Percentiles rank a stretch among this genome's conserved stretches.
Conservation (phyloP, 2,113 vertebrate genomes). For the Ondatra zibethicus region DNA sequence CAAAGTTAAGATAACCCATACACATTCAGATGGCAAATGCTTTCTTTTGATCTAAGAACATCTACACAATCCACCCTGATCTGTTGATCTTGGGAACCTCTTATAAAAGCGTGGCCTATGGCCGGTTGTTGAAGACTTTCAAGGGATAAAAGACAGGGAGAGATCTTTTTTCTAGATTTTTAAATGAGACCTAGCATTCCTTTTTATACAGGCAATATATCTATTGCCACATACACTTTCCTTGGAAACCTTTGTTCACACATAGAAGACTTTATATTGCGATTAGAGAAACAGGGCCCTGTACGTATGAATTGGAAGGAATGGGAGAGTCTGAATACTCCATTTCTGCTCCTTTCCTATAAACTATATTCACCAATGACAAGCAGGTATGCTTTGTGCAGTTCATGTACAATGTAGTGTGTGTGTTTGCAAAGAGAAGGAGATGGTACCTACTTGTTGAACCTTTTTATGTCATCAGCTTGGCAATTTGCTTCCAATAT, state of each 20-base stretch:
- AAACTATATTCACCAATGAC: neutral
- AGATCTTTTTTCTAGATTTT: neutral
- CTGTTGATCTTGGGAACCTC: neutral
- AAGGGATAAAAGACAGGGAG: neutral
- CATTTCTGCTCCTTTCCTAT: slow-evolving; percentile 12
- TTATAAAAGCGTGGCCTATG: slow-evolving; percentile 46
- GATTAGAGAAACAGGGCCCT: neutral
- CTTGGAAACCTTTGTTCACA: neutral
- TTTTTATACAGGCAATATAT: slow-evolving; percentile 12
- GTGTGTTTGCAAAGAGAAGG: neutral
- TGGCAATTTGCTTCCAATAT: neutral
- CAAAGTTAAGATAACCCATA: slow-evolving; percentile 12
- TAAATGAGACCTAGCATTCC: slow-evolving; percentile 14
- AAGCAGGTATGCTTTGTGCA: neutral
- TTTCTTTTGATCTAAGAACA: slow-evolving; percentile 46
- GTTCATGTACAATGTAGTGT: neutral
- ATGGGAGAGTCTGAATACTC: neutral
- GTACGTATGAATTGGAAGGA: neutral
- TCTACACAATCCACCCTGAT: neutral
- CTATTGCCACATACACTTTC: neutral
- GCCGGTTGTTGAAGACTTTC: slow-evolving; percentile 17
- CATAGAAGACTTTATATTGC: neutral
- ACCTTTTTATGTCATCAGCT: neutral
- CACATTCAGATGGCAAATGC: slow-evolving; percentile 46
- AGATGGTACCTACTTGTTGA: neutral